phyloP scores from a whole-genome alignment of 2,113 vertebrate genomes.

The Labeo rohita region DNA sequence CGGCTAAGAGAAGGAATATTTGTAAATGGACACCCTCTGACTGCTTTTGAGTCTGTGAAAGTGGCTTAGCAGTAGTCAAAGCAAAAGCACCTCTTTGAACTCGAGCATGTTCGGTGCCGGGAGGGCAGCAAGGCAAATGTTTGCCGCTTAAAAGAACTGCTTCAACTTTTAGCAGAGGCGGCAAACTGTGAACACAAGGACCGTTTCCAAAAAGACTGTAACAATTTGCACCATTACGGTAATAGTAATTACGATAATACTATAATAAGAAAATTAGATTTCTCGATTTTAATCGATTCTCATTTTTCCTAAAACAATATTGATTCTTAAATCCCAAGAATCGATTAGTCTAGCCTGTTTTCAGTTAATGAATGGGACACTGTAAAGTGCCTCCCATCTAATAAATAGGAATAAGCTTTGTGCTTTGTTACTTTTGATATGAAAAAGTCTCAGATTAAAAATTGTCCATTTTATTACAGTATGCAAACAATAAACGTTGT shows the following conservation, averaged over 20 bases:
- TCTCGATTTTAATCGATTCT: no score
- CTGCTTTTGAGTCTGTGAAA: constrained; percentile 53
- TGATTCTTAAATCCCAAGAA: no score
- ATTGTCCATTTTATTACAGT: no score
- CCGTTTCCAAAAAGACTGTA: not conserved
- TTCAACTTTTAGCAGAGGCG: constrained; percentile 37
- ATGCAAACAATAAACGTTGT: no score
- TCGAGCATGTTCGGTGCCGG: constrained; percentile 41
- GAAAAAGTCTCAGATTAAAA: no score
- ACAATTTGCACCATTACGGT: not conserved
- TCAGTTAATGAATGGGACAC: no score
- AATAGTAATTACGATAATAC: not conserved
- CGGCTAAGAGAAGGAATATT: constrained; percentile 26
- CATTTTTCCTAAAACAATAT: no score
- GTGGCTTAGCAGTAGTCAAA: constrained; percentile 53
- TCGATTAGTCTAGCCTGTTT: no score
- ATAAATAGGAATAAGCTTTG: no score
- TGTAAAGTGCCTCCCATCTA: no score
- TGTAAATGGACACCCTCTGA: constrained; percentile 48
- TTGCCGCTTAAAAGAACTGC: constrained; percentile 28
- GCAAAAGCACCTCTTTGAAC: constrained; percentile 53
- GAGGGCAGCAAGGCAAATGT: constrained; percentile 41
- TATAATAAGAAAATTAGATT: not conserved
- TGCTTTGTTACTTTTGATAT: no score
- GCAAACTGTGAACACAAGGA: constrained; percentile 7